Base-by-base conservation (phyloP, 2,888 invertebrate genomes). In the Scaptomyza flava region DNA sequence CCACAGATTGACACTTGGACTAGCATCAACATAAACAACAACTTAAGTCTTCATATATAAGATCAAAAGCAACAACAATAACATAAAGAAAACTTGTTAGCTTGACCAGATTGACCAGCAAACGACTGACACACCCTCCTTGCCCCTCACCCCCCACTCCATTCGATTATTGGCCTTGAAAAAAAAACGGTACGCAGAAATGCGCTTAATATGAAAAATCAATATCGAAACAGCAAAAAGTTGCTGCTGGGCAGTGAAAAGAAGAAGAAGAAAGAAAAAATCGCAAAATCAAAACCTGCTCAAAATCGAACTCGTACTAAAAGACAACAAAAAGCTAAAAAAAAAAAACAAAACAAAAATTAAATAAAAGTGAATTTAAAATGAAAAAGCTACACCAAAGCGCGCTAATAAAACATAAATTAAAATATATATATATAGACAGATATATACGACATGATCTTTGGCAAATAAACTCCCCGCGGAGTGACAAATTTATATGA, bases 171-270 rank as follows among this genome's bases (percentile, higher is more conserved):
- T 84, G 89, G 87, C 84, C 84, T 84, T 84, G 89, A 84, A 84
- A 87, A 84, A 87, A 82, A 82, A 78, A 74, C 62, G 78, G 84
- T 77, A 71, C 84, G 84, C 84, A 84, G 84, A 87, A 88, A 84
- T 80, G 89, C 87, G 84, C 84, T 89, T 89, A 88, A 89, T 89
- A 78, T 72, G 70, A 88, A 88, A 84, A 89, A 87, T 88, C 89
- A 88, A 89, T 89, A 84, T 69, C 73, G 78, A 78, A 66, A 71
- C 38, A 14, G 51, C 46, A 41, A 45, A 45, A 36, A 46, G 34
- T 23, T 50, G 47, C 43, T 41, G 34, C 43, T 45, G 42, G 57
- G 42, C 62, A 58, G 66, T 57, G 17, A 4, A 76, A 79, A 65
- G 50, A 66, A 52, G 14, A 47, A 53, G 43, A 47, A 65, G 66